These are phyloP conservation scores for Tinea semifulvella DNA, from an alignment of 2,888 invertebrate species.

Conservation along the genomic window DNA sequence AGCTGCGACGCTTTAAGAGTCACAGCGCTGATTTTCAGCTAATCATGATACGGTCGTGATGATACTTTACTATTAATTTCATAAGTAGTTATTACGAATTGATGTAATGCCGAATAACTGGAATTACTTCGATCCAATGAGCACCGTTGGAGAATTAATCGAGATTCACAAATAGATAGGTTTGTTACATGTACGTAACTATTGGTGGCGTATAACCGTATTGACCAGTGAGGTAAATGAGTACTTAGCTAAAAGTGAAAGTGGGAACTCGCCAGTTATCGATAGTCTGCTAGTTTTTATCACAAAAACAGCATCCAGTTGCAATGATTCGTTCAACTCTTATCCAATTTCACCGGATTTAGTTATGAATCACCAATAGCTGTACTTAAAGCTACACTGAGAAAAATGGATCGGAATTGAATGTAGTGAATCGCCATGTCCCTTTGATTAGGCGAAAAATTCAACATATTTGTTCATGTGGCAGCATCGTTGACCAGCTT, in stretches of 20 bases:
- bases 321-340: neutral
- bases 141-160: neutral
- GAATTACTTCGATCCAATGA: slow-evolving; percentile 6
- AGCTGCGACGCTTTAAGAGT: no score
- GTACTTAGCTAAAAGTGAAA: slow-evolving; percentile 51
- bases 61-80: no score
- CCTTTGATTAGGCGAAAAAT: no score
- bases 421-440: no score
- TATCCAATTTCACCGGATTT: no score
- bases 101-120: slow-evolving; percentile 4
- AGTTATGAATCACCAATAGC: no score
- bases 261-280: slow-evolving; percentile 40
- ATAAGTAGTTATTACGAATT: neutral
- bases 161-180: slow-evolving; percentile 7
- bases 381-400: no score
- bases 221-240: slow-evolving; percentile 34
- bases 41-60: no score
- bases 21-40: no score
- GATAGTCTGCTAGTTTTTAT: slow-evolving; percentile 34
- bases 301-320: neutral
- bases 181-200: slow-evolving; percentile 9
- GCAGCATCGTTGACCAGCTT: no score
- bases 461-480: no score
- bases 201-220: slow-evolving; percentile 1
- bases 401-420: no score